Conservation (phyloP, 2,888 invertebrate species). For the Ceramica pisi region DNA sequence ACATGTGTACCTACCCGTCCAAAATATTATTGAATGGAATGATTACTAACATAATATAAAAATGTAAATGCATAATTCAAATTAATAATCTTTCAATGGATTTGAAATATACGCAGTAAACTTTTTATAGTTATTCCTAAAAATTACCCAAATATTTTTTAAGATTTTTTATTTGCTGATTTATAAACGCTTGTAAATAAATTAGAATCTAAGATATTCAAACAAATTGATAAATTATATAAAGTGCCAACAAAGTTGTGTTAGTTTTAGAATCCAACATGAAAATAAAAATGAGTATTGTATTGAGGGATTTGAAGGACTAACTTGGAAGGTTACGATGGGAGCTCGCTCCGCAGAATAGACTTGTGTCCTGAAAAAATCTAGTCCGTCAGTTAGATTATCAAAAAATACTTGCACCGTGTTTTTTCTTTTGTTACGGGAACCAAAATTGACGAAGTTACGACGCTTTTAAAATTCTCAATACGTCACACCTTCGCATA, state of each 20-base stretch:
- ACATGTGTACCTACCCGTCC: conserved; percentile 64
- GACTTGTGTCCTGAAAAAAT: too few species aligned
- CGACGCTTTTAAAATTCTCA: too few species aligned
- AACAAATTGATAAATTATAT: conserved; percentile 62
- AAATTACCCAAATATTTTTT: conserved; percentile 21
- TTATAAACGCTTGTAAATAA: conserved; percentile 61
- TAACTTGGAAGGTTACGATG: conserved; percentile 29
- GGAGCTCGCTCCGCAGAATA: conserved; percentile 25
- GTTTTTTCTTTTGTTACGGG: too few species aligned
- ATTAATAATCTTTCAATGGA: conserved; percentile 32
- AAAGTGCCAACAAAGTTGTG: conserved; percentile 70
- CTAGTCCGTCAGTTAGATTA: too few species aligned
- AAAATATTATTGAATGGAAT: conserved; percentile 48
- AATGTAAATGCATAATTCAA: conserved; percentile 28
- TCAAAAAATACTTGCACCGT: too few species aligned
- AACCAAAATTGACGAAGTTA: too few species aligned
- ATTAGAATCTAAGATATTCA: conserved; percentile 39
- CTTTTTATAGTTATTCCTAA: conserved; percentile 15
- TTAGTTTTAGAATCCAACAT: conserved; percentile 39
- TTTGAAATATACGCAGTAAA: conserved; percentile 25
- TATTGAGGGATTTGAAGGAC: conserved; percentile 22
- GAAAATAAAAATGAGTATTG: conserved; percentile 32
- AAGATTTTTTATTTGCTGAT: conserved; percentile 30
- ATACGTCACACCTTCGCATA: too few species aligned
- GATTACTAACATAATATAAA: conserved; percentile 30